Base-by-base conservation (phyloP, 2,113 vertebrate species). In the Coreoperca whiteheadi region DNA sequence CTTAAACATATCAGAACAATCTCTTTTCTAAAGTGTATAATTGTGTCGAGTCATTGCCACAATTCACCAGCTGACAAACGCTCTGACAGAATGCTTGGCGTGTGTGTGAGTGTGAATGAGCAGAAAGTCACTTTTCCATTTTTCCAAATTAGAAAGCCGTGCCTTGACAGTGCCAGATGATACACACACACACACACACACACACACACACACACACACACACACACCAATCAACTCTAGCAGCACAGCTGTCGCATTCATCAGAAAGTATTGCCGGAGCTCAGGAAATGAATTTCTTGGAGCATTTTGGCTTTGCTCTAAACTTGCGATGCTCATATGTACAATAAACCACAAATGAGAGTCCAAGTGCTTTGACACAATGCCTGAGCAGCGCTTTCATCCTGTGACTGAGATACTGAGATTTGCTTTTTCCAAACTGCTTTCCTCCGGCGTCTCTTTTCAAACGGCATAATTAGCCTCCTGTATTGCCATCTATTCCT, bases 181-280 rank as follows among this genome's bases (percentile, higher is more conserved):
- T 74, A 77, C 64, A 53, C 34, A 68, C 71, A 48, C n/a, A 23
- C 74, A 25, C 61, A 53, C 48, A 73, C 74, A 57, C 53, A 70
- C 81, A 64, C 53, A 51, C 69, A 61, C 73, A 79, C 64, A 83
- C 64, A 50, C 75, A 57, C 46, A 70, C 81, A 64, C 53, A 48
- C 65, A 61, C 73, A 77, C 68, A 81, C 64, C 63, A 81, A 79
- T 90, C 89, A 75, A 37, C 75, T 85, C 70, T 16, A 57, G 81
- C 74, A 14, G 79, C 87, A 77, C 93, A 92, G 93, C 92, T 93
- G 93, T 90, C 89, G 84, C 83, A 90, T 94, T 94, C 90, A 91
- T 92, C 90, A 85, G 2, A 71, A 88, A 89, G 82, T 83, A 83
- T 82, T 84, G 87, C 90, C 63, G 70, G 71, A 63, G 86, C 86